phyloP scores from a whole-genome alignment of 2,797 vertebrate species.

The Antennarius maculatus region DNA sequence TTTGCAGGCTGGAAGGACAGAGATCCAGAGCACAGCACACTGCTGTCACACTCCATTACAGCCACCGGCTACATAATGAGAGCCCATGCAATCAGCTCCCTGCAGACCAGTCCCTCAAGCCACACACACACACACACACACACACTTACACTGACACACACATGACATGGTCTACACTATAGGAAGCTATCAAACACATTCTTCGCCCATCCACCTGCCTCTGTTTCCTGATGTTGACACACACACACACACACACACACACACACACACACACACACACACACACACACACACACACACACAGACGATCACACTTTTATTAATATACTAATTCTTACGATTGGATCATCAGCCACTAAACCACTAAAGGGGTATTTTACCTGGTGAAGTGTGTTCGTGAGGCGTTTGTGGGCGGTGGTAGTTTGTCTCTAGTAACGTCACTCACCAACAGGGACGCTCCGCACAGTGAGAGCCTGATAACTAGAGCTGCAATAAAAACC shows the following conservation, averaged over 20 bases:
- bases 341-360: neutral
- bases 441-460: neutral
- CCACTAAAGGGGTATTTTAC: neutral
- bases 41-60: slow-evolving; percentile 98
- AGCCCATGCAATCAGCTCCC: slow-evolving; percentile 89
- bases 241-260: slow-evolving; percentile 20
- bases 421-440: neutral
- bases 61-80: slow-evolving; percentile 91
- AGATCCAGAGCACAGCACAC: slow-evolving; percentile 87
- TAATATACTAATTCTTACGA: neutral
- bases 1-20: slow-evolving; percentile 88
- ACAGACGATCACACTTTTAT: neutral
- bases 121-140: slow-evolving; percentile 35
- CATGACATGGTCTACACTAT: slow-evolving; percentile 32
- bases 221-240: slow-evolving; percentile 34
- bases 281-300: neutral
- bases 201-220: slow-evolving; percentile 50
- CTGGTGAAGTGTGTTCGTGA: too few species aligned
- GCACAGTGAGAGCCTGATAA: neutral
- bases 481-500: neutral
- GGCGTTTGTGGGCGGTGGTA: neutral
- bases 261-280: neutral
- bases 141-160: slow-evolving; percentile 28
- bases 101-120: slow-evolving; percentile 82
- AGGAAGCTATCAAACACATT: slow-evolving; percentile 54